A percentile compares a stretch with the other conserved stretches of the same genome.
Conservation (phyloP, 2,113 vertebrate genomes). For the Ailuropoda melanoleuca region DNA sequence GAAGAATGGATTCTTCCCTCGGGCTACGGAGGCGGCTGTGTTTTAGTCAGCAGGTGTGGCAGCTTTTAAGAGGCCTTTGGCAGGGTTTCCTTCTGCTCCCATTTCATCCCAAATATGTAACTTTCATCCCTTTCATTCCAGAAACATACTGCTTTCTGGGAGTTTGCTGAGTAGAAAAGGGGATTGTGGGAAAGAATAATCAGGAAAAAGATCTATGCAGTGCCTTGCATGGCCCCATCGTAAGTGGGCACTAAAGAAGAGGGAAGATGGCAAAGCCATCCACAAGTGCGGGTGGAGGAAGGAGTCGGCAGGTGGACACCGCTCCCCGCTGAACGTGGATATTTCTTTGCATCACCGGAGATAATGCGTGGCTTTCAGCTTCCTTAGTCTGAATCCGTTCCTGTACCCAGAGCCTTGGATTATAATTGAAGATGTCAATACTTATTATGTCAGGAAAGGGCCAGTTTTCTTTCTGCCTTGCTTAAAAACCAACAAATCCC, state of each 20-base stretch:
- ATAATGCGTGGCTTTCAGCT: background rate
- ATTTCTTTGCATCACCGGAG: background rate
- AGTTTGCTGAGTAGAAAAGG: constrained; percentile 30
- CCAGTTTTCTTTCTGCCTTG: constrained; percentile 27
- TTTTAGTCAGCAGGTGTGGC: constrained; percentile 72
- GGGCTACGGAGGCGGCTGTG: constrained; percentile 41
- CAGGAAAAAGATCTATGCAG: background rate
- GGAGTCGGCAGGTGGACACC: background rate
- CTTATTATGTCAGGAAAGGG: constrained; percentile 32
- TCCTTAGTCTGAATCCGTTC: background rate
- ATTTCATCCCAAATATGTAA: constrained; percentile 53
- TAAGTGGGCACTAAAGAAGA: background rate
- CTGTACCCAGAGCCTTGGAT: background rate
- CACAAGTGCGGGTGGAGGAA: background rate
- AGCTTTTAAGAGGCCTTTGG: constrained; percentile 56
- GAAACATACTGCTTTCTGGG: constrained; percentile 32
- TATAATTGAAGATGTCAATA: constrained; percentile 21
- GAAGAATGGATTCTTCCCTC: background rate
- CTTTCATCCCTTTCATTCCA: constrained; percentile 44
- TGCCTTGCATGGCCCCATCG: background rate
- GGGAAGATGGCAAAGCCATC: background rate
- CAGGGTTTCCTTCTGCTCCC: constrained; percentile 39
- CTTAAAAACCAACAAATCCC: constrained; percentile 48
- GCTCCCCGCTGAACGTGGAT: background rate
- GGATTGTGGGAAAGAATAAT: constrained; percentile 23